phyloP scores from a whole-genome alignment of 2,113 vertebrate species.

The Ammodytes marinus region DNA sequence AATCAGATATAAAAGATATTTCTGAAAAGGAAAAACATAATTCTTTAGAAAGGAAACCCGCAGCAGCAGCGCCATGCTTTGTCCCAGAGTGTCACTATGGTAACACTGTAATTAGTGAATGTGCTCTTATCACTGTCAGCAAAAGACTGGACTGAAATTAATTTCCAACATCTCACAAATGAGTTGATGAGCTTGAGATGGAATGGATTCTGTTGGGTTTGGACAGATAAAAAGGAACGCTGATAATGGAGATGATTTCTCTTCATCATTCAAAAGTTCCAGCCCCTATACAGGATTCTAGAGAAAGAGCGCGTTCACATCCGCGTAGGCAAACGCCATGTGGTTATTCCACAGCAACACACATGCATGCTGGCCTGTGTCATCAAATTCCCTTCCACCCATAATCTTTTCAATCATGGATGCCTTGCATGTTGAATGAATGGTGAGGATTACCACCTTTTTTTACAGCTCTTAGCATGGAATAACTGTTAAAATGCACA shows the following conservation, averaged over 20 bases:
- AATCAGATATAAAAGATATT: slow-evolving; percentile 45
- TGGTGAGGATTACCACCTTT: slow-evolving; percentile 58
- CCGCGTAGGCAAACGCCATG: slow-evolving; percentile 25
- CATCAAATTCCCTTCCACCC: slow-evolving; percentile 47
- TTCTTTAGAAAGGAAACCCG: slow-evolving; percentile 56
- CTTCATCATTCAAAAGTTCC: slow-evolving; percentile 44
- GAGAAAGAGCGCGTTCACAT: slow-evolving; percentile 27
- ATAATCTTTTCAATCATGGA: slow-evolving; percentile 72
- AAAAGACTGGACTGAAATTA: slow-evolving; percentile 67
- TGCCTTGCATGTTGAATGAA: slow-evolving; percentile 65
- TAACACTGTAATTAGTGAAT: slow-evolving; percentile 64
- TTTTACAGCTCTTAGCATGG: slow-evolving; percentile 53
- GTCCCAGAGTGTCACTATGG: slow-evolving; percentile 60
- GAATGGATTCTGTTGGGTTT: slow-evolving; percentile 54
- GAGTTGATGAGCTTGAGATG: slow-evolving; percentile 69
- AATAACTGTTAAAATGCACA: slow-evolving; percentile 62
- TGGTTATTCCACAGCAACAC: slow-evolving; percentile 28
- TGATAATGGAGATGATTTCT: slow-evolving; percentile 63
- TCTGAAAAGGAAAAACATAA: slow-evolving; percentile 26
- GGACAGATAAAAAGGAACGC: slow-evolving; percentile 53
- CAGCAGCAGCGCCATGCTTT: slow-evolving; percentile 27
- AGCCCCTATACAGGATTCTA: neutral
- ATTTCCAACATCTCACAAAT: slow-evolving; percentile 70
- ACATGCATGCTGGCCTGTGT: slow-evolving; percentile 39
- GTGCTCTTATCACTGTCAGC: slow-evolving; percentile 64